phyloP scores from a whole-genome alignment of 2,797 vertebrate species.

The Varecia variegata region DNA sequence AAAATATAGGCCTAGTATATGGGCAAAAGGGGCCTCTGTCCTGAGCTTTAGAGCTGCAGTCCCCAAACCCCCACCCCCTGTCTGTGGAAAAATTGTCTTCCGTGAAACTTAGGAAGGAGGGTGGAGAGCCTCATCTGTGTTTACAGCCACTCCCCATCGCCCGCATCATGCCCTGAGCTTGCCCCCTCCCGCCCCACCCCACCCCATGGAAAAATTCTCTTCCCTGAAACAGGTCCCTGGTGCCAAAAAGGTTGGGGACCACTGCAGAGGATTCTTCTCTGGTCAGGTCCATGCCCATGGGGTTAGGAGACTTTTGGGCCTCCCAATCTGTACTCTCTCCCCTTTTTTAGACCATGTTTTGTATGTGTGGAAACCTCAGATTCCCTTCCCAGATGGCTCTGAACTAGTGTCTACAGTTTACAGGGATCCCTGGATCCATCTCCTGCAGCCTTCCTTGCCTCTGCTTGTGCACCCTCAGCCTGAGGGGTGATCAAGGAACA shows the following conservation, averaged over 20 bases:
- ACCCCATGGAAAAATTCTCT: too few relatives aligned
- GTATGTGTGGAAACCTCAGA: neutral
- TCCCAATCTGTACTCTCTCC: neutral
- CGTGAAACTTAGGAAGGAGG: too few relatives aligned
- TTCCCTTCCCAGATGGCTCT: neutral
- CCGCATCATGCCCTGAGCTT: too few relatives aligned
- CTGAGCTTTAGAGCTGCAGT: neutral
- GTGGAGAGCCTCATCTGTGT: too few relatives aligned
- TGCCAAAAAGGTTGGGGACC: too few relatives aligned
- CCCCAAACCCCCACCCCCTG: too few relatives aligned
- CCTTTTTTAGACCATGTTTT: neutral
- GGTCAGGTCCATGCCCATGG: neutral
- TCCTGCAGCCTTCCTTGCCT: neutral
- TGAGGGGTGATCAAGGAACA: neutral
- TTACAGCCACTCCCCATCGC: too few relatives aligned
- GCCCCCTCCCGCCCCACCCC: too few relatives aligned
- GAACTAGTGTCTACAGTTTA: neutral
- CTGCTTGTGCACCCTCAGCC: neutral
- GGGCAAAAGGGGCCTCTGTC: neutral
- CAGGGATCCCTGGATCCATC: neutral
- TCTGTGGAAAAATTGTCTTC: too few relatives aligned
- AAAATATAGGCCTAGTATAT: neutral
- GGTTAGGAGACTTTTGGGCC: neutral
- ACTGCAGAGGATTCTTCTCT: neutral
- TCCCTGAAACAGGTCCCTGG: too few relatives aligned